These are phyloP conservation scores for Drosophila affinis DNA, from an alignment of 2,888 invertebrate species.

Conservation along the genomic window DNA sequence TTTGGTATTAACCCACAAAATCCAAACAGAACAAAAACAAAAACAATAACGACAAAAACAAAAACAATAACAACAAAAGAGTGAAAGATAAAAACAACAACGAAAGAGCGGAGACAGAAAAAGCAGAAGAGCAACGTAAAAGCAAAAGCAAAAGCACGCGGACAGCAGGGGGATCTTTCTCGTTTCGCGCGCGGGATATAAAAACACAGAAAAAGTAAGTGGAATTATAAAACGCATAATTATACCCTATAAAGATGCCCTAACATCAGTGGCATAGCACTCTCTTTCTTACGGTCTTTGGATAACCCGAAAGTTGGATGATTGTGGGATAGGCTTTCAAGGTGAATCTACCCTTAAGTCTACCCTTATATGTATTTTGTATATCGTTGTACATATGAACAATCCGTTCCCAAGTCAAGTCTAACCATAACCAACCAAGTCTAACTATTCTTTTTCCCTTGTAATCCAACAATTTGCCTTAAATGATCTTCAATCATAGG, in stretches of 20 bases:
- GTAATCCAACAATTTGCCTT: no score
- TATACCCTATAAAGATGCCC: background rate
- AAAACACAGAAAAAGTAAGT: conserved; percentile 68
- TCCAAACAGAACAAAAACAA: conserved; percentile 48
- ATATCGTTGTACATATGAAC: no score
- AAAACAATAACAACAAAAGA: conserved; percentile 11
- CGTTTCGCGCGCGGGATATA: conserved; percentile 60
- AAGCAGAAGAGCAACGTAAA: conserved; percentile 25
- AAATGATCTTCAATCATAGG: background rate
- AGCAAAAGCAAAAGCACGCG: conserved; percentile 28
- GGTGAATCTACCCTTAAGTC: no score
- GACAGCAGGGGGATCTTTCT: conserved; percentile 2
- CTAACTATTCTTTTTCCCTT: no score
- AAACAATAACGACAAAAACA: conserved; percentile 10
- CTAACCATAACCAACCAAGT: no score
- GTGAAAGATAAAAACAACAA: conserved; percentile 44
- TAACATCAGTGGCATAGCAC: background rate
- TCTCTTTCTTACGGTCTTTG: background rate
- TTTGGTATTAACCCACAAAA: conserved; percentile 68
- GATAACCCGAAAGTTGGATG: no score
- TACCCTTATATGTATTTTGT: no score
- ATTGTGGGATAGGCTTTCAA: no score
- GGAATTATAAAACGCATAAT: conserved; percentile 22
- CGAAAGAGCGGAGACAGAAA: conserved; percentile 21
- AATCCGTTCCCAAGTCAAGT: no score